These are phyloP conservation scores for Platycheirus albimanus DNA, from an alignment of 2,888 invertebrate species.

Conservation along the genomic window DNA sequence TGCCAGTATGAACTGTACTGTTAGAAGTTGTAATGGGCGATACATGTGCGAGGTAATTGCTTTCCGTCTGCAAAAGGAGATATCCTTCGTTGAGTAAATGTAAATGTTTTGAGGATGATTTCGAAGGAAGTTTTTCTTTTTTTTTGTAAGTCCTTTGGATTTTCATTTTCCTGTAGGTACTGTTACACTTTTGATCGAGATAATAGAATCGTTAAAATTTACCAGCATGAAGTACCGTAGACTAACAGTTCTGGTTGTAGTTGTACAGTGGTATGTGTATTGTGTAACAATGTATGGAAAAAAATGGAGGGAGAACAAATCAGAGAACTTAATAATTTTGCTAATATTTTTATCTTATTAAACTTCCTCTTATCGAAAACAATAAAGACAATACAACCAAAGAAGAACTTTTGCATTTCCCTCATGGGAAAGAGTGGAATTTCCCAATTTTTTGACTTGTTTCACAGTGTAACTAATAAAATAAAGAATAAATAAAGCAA, in stretches of 20 bases:
- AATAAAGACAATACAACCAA: too few species aligned
- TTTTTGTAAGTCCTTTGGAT: too few species aligned
- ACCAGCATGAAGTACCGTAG: conserved; percentile 25
- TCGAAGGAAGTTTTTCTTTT: conserved; percentile 4
- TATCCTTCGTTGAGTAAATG: conserved; percentile 50
- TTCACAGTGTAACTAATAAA: too few species aligned
- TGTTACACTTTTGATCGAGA: conserved; percentile 51
- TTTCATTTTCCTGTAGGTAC: not conserved
- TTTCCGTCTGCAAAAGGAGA: conserved; percentile 47
- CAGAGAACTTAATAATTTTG: not conserved
- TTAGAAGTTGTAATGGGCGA: conserved; percentile 39
- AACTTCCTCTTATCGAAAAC: not conserved
- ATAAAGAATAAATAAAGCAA: too few species aligned
- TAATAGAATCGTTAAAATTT: conserved; percentile 65
- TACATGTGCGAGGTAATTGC: conserved; percentile 64
- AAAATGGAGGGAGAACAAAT: conserved; percentile 13
- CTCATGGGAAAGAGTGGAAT: too few species aligned
- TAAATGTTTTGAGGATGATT: conserved; percentile 51
- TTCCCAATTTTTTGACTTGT: too few species aligned
- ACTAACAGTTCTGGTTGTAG: not conserved
- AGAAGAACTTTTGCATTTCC: too few species aligned
- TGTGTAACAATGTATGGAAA: conserved; percentile 32
- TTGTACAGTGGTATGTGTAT: too few species aligned
- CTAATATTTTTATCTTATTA: not conserved
- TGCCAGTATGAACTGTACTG: too few species aligned